phyloP scores from a whole-genome alignment of 2,888 invertebrate species.

The Abrostola triplasia region DNA sequence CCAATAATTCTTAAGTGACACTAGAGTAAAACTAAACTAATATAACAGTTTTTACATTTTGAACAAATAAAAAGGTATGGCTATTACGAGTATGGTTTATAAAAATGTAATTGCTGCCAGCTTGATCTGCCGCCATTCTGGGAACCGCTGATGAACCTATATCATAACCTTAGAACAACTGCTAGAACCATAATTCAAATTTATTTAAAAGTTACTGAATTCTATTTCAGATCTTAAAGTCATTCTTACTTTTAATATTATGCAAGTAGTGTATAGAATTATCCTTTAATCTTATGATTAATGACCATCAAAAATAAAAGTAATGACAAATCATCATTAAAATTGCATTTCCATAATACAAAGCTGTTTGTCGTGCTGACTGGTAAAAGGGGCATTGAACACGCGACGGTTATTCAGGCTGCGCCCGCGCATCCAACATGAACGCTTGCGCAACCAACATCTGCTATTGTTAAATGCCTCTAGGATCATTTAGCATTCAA shows the following conservation, averaged over 20 bases:
- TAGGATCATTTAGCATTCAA: slow-evolving; percentile 47
- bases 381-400: slow-evolving; percentile 14
- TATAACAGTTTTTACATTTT: no score
- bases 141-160: no score
- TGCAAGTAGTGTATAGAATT: not conserved
- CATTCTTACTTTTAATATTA: not conserved
- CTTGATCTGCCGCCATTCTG: not conserved
- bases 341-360: slow-evolving; percentile 16
- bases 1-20: no score
- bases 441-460: slow-evolving; percentile 35
- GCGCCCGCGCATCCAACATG: slow-evolving; percentile 32
- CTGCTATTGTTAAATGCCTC: slow-evolving; percentile 40
- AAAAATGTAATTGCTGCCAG: no score
- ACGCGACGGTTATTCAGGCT: slow-evolving; percentile 39
- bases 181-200: no score
- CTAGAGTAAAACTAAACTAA: no score
- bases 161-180: no score
- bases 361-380: slow-evolving; percentile 24
- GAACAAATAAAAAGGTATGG: no score
- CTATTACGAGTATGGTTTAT: no score
- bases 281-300: slow-evolving; percentile 2
- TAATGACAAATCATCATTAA: slow-evolving; percentile 10
- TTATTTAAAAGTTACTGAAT: no score
- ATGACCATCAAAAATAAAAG: slow-evolving; percentile 2
- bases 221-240: no score